Evolutionary conservation across 1,140 invertebrate species (phyloP), one percentile per base, ranked within the genome.

Genomic region (Drosophila gunungcola): DNA sequence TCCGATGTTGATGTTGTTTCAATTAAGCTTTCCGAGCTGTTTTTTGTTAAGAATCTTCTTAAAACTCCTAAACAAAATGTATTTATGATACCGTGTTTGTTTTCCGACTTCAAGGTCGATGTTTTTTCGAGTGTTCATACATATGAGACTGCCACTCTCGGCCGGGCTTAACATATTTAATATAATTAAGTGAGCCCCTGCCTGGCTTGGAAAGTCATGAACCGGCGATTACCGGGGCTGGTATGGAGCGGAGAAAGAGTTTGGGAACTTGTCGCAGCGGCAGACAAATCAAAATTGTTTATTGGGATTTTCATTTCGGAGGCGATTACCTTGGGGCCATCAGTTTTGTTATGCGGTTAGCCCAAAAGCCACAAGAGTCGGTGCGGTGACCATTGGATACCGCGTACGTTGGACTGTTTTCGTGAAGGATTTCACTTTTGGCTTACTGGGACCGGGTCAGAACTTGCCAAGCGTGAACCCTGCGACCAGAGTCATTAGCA

Each of bases 371-470:
- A 36, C 73, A 85, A 49, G 64, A 55, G 49, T 73, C 41, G 73
- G 60, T 60, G 45, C 34, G 13, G 34, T 57, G 51, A 51, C 55
- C 61, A 55, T 41, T 42, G 77, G 58, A 57, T 55, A 69, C 80
- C 3, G 5, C 9, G 6, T 29, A 10, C 21, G 12, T 32, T 43
- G 57, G 56, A 65, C 42, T 58, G 21, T 72, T 73, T 76, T 39
- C 49, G 56, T 49, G 41, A 61, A 82, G 41, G 67, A 73, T 84
- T 85, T 85, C 80, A 79, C 80, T 86, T 86, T 86, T 75, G 80
- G 53, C 41, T 58, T 43, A 51, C 56, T 55, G 45, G 46, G 61
- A 81, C 48, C 57, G 27, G 73, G 61, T 46, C 45, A 76, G 73
- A 85, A 78, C 52, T 56, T 69, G 73, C 60, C 77, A 78, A 81